Evolutionary conservation across 2,888 invertebrate genomes (phyloP), one percentile per base, ranked within the genome.

Genomic region (Phorcus lineatus): DNA sequence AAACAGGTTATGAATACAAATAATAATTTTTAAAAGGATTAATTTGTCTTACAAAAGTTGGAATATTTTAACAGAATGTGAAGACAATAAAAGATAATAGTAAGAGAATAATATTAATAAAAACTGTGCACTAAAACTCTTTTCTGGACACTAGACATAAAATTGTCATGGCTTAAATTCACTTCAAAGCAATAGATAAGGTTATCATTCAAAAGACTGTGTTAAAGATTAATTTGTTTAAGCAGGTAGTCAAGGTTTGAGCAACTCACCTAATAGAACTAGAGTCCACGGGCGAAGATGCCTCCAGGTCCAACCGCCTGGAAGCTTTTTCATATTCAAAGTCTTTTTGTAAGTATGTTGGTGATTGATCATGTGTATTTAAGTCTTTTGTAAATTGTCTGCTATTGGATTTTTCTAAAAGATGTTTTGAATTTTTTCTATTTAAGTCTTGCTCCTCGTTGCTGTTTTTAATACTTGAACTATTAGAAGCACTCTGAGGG

Each of bases 381-480:
- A 86, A 87, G 86, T 89, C 90, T 87, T 86, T 88, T 77, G 86
- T 84, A 82, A 88, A 86, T 74, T 86, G 83, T 81, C 86, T 86
- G 78, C 83, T 85, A 76, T 79, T 86, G 53, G 85, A 75, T 82
- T 85, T 85, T 81, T 86, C 85, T 80, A 81, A 76, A 66, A 75
- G 75, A 80, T 70, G 86, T 84, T 83, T 85, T 87, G 77, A 86
- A 87, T 80, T 80, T 66, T 79, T 74, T 54, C 54, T 88, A 80
- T 87, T 88, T 75, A 87, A 88, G 86, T 90, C 88, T 84, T 86
- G 86, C 76, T 88, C 88, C 82, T 90, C 89, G 81, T 90, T 90
- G 81, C 87, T 87, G 77, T 88, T 84, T 88, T 90, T 90, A 82
- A 87, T 84, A 81, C 85, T 86, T 80, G 88, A 85, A 83, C 83